phyloP scores from a whole-genome alignment of 2,797 vertebrate genomes.

The Manis crassicaudata region DNA sequence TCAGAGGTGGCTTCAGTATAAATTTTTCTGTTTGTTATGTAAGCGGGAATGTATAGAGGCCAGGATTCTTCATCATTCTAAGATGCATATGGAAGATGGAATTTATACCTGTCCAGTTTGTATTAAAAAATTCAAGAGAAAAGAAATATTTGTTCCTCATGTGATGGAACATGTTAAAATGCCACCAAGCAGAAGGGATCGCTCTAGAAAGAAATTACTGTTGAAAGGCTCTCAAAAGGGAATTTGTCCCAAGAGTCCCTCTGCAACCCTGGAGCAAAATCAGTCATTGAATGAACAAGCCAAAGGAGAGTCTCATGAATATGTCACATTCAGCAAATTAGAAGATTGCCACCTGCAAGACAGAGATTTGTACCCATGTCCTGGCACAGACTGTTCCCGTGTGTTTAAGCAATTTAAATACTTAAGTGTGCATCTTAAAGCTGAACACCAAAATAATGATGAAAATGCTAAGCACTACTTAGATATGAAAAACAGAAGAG shows the following conservation, averaged over 20 bases:
- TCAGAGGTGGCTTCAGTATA: slow-evolving; percentile 91
- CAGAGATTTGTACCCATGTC: slow-evolving; percentile 95
- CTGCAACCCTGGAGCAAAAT: slow-evolving; percentile 67
- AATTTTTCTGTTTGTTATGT: slow-evolving; percentile 95
- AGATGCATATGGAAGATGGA: slow-evolving; percentile 93
- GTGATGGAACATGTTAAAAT: slow-evolving; percentile 94
- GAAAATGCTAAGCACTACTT: slow-evolving; percentile 96
- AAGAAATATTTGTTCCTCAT: slow-evolving; percentile 94
- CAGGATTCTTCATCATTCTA: slow-evolving; percentile 95
- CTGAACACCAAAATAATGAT: slow-evolving; percentile 93
- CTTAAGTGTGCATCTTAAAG: slow-evolving; percentile 95
- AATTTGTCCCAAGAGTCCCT: slow-evolving; percentile 79
- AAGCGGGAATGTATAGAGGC: slow-evolving; percentile 92
- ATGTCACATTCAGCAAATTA: slow-evolving; percentile 95
- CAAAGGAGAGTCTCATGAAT: slow-evolving; percentile 82
- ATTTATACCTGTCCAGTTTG: slow-evolving; percentile 95
- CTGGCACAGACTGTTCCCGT: slow-evolving; percentile 92
- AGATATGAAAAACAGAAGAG: slow-evolving; percentile 95
- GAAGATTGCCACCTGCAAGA: slow-evolving; percentile 94
- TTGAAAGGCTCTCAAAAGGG: slow-evolving; percentile 82
- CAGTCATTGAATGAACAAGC: slow-evolving; percentile 74
- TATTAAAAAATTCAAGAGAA: slow-evolving; percentile 92
- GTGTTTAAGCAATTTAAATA: slow-evolving; percentile 98
- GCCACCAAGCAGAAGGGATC: slow-evolving; percentile 85
- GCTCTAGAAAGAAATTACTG: slow-evolving; percentile 89